Conservation (phyloP, 2,113 vertebrate genomes). For the Trematomus loennbergii region DNA sequence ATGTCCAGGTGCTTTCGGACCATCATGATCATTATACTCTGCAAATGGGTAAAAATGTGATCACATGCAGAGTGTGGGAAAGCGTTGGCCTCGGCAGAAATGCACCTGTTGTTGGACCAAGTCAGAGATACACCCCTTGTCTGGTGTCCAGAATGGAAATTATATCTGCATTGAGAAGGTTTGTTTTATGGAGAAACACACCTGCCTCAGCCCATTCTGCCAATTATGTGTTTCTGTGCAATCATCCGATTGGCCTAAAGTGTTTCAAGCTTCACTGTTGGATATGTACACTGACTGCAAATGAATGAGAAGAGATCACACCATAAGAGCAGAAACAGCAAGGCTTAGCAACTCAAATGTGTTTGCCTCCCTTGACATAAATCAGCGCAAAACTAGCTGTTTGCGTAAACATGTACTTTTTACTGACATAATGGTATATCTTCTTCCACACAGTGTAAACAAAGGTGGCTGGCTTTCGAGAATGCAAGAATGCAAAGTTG, state of each 20-base stretch:
- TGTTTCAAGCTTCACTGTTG: constrained; percentile 6
- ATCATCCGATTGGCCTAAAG: not conserved
- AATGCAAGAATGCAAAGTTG: not conserved
- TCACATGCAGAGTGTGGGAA: constrained; percentile 47
- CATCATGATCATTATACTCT: constrained; percentile 40
- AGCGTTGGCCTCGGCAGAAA: constrained; percentile 35
- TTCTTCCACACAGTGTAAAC: constrained; percentile 31
- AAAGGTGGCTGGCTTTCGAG: constrained; percentile 9
- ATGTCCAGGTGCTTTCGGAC: constrained; percentile 61
- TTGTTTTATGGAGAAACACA: constrained; percentile 6
- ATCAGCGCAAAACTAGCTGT: not conserved
- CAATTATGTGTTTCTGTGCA: not conserved
- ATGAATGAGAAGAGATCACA: constrained; percentile 6
- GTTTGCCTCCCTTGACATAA: not conserved
- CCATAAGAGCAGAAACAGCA: constrained; percentile 9
- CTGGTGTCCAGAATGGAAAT: constrained; percentile 16
- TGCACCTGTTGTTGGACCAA: constrained; percentile 64
- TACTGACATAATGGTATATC: constrained; percentile 34
- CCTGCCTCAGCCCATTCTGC: constrained; percentile 20
- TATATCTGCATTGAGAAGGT: not conserved
- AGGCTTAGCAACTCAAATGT: not conserved
- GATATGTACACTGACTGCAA: constrained; percentile 13
- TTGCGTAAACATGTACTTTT: constrained; percentile 43
- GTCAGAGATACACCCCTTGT: constrained; percentile 25
- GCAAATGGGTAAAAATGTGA: constrained; percentile 50